Evolutionary conservation across 64 coral and sea anemone genomes (phyloP).

Genomic region (Hydrozoanthus tunicans): DNA sequence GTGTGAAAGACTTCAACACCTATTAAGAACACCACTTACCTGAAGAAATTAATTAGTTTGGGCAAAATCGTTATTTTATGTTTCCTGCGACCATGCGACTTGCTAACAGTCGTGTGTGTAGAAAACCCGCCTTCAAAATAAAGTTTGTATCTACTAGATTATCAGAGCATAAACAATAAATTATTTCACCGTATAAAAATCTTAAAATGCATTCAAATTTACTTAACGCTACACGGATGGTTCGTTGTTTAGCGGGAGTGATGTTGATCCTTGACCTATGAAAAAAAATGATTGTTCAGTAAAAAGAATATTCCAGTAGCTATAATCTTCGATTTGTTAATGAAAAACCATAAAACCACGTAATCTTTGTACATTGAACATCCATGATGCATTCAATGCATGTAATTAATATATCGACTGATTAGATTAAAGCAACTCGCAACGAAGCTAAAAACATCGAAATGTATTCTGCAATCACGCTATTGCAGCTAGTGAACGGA

Average conservation of each 20-base stretch:
- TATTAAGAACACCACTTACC: slow-evolving; percentile 1
- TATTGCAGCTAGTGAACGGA: too few relatives aligned
- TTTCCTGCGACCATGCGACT: neutral
- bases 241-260: neutral
- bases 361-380: too few relatives aligned
- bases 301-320: neutral
- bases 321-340: too few relatives aligned
- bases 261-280: neutral
- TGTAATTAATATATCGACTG: too few relatives aligned
- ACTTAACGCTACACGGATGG: slow-evolving; percentile 48
- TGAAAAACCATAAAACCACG: too few relatives aligned
- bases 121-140: neutral
- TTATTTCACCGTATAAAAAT: slow-evolving; percentile 60
- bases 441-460: too few relatives aligned
- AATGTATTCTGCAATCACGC: too few relatives aligned
- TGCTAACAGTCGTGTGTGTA: neutral
- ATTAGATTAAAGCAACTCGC: too few relatives aligned
- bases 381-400: too few relatives aligned
- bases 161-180: slow-evolving; percentile 2
- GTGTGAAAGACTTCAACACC: neutral
- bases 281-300: neutral
- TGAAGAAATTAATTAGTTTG: neutral
- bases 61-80: neutral
- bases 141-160: neutral
- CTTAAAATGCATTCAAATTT: neutral